Evolutionary conservation across 2,797 vertebrate genomes (phyloP).

Genomic region (Rousettus madagascariensis): DNA sequence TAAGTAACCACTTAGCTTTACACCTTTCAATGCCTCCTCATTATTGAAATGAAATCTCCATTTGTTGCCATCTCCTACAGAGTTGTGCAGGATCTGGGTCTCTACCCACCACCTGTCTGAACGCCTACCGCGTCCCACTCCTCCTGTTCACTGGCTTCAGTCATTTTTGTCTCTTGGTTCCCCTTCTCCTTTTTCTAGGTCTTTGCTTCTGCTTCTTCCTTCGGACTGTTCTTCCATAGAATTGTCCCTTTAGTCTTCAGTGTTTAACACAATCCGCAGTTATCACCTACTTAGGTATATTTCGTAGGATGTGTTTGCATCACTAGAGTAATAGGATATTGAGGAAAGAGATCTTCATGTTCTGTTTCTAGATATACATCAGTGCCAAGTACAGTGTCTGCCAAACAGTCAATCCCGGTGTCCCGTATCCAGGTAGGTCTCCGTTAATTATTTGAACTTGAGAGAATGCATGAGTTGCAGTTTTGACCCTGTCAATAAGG

Average conservation of each 20-base stretch:
- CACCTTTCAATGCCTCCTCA: neutral
- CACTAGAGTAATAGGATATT: neutral
- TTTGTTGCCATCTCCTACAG: neutral
- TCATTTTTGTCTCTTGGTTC: too few relatives aligned
- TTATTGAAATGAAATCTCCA: neutral
- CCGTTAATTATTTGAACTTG: neutral
- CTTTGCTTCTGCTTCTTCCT: too few relatives aligned
- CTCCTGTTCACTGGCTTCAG: neutral
- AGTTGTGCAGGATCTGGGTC: neutral
- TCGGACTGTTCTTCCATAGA: neutral
- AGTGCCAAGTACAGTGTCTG: too few relatives aligned
- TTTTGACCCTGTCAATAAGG: neutral
- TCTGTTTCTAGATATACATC: neutral
- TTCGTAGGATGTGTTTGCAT: neutral
- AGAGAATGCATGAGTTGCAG: neutral
- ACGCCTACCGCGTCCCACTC: fast-evolving
- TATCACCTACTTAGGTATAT: fast-evolving
- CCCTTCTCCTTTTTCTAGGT: neutral
- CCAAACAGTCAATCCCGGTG: neutral
- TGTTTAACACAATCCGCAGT: neutral
- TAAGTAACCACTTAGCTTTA: neutral
- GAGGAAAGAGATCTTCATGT: neutral
- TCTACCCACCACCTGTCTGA: fast-evolving
- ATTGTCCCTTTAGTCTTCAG: neutral
- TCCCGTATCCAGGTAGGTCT: fast-evolving